Conservation (phyloP, 2,888 invertebrate genomes). For the Hirtodrosophila duncani region DNA sequence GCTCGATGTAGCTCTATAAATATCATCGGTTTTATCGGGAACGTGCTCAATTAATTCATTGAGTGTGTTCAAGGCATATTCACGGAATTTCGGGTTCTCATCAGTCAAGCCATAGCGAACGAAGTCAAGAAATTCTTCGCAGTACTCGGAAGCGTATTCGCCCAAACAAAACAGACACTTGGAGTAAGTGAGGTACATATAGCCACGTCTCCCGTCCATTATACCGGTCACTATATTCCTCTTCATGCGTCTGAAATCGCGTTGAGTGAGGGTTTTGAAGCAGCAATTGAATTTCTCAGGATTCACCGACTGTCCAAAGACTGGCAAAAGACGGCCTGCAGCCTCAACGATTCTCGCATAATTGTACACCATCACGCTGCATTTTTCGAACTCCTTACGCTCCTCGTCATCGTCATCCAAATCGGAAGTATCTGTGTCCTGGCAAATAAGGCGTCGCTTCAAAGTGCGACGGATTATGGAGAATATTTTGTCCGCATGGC, state of each 20-base stretch:
- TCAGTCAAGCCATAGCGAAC: constrained; percentile 6
- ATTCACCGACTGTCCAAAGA: constrained; percentile 9
- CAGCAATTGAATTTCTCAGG: constrained; percentile 14
- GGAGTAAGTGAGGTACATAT: too few species aligned
- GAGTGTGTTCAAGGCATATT: constrained; percentile 1
- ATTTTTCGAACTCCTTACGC: background rate
- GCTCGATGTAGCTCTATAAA: background rate
- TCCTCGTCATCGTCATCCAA: background rate
- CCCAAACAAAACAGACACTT: too few species aligned
- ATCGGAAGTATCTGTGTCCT: constrained; percentile 1
- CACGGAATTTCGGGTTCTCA: background rate
- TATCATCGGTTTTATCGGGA: too few species aligned
- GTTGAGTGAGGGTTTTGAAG: constrained; percentile 3
- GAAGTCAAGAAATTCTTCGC: too few species aligned
- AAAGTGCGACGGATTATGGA: constrained; percentile 5
- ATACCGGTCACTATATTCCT: background rate
- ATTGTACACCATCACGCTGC: constrained; percentile 1
- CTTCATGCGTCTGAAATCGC: background rate
- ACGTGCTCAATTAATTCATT: constrained; percentile 5
- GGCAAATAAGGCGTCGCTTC: constrained; percentile 16
- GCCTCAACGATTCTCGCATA: constrained; percentile 6
- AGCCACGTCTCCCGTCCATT: too few species aligned
- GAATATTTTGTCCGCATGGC: constrained; percentile 11
- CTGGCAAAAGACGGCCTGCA: constrained; percentile 6
- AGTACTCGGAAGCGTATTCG: too few species aligned